A percentile compares a stretch with the other conserved stretches of the same genome.
Evolutionary conservation across 2,113 vertebrate genomes (phyloP).

Genomic region (Lepus timidus): DNA sequence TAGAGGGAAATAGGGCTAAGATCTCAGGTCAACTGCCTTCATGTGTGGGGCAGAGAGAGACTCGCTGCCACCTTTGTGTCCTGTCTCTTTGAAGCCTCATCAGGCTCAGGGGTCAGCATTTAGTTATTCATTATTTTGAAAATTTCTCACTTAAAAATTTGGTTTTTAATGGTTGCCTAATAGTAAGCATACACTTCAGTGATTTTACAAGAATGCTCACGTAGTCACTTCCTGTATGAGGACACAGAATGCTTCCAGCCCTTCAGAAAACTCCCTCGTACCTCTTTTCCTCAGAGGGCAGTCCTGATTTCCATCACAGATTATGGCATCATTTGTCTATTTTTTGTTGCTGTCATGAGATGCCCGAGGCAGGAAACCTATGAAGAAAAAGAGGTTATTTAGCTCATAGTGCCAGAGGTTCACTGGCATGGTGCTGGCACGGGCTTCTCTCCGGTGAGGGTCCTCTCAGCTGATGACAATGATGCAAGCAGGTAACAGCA

Average conservation of each 20-base stretch:
- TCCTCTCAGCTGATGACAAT: too few species aligned
- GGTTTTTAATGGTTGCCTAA: not conserved
- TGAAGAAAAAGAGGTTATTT: too few species aligned
- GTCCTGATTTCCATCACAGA: not conserved
- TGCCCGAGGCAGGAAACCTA: too few species aligned
- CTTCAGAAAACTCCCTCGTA: not conserved
- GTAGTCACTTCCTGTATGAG: not conserved
- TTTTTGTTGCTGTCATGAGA: too few species aligned
- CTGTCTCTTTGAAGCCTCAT: not conserved
- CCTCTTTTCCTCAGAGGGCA: not conserved
- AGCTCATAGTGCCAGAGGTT: too few species aligned
- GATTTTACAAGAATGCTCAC: not conserved
- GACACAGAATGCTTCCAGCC: not conserved
- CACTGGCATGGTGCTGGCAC: too few species aligned
- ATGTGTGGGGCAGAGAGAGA: not conserved
- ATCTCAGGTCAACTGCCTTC: not conserved
- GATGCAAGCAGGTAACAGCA: too few species aligned
- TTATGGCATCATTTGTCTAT: not conserved
- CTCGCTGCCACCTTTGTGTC: not conserved
- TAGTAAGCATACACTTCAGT: not conserved
- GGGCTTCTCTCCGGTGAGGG: too few species aligned
- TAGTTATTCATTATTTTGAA: not conserved
- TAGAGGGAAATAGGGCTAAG: not conserved
- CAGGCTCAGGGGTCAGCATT: not conserved
- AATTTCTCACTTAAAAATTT: not conserved